phyloP scores from a whole-genome alignment of 2,888 invertebrate species.

The Agrotis segetum region DNA sequence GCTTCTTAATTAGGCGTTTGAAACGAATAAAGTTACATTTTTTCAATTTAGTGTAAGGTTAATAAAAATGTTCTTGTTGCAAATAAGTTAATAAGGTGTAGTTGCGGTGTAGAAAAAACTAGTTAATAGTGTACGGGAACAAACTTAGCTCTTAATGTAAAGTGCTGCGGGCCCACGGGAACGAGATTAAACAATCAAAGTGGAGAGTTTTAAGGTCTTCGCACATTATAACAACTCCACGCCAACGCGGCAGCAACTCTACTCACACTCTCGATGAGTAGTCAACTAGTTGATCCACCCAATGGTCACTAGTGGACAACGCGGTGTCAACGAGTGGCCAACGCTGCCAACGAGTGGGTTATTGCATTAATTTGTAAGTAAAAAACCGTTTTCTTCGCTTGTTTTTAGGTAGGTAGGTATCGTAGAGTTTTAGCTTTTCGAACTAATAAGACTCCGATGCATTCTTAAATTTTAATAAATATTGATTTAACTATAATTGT shows the following conservation, averaged over 20 bases:
- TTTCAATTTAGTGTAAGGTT: background rate
- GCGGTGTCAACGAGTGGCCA: no score
- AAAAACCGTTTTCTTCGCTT: background rate
- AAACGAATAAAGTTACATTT: background rate
- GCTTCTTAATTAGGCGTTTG: no score
- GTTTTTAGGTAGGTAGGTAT: background rate
- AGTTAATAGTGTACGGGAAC: conserved; percentile 9
- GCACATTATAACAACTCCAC: no score
- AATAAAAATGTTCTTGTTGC: background rate
- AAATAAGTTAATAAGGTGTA: background rate
- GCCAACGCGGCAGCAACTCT: no score
- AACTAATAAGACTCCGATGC: no score
- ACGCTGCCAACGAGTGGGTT: no score
- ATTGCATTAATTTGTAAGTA: conserved; percentile 11
- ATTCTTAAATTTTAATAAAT: background rate
- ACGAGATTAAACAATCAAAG: conserved; percentile 47
- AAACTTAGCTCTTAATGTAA: conserved; percentile 41
- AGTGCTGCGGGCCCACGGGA: conserved; percentile 28
- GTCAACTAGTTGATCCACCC: no score
- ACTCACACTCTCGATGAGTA: no score
- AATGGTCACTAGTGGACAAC: no score
- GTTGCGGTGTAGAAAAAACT: conserved; percentile 14
- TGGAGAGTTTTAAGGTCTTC: conserved; percentile 12
- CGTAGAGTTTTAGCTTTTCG: background rate
- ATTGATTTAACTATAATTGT: no score